Percentiles rank a stretch among this genome's conserved stretches.
Conservation (phyloP, 2,888 invertebrate species). For the Euplagia quadripunctaria region DNA sequence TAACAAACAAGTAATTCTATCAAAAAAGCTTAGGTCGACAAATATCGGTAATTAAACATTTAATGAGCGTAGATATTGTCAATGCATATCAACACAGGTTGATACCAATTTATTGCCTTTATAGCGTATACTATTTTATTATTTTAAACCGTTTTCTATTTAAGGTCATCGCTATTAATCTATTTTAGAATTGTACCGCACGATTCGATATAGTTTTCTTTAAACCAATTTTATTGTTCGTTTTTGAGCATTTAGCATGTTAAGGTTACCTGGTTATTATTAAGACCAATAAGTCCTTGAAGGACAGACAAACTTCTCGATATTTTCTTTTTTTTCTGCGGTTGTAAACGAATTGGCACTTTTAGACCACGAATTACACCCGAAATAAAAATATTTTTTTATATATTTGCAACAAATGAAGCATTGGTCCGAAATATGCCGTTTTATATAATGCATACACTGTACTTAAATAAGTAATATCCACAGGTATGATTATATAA, state of each 20-base stretch:
- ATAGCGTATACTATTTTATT: slow-evolving; percentile 35
- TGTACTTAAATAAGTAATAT: too few species aligned
- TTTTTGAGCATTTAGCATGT: neutral
- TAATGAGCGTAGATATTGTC: slow-evolving; percentile 44
- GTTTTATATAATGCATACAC: too few species aligned
- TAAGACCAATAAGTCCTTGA: neutral
- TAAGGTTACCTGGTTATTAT: slow-evolving; percentile 4
- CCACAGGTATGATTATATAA: too few species aligned
- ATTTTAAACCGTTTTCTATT: slow-evolving; percentile 29
- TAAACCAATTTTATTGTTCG: neutral
- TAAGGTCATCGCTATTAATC: slow-evolving; percentile 31
- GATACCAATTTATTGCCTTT: slow-evolving; percentile 33
- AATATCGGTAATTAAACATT: slow-evolving; percentile 34
- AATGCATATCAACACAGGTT: slow-evolving; percentile 29
- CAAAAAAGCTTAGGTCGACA: too few species aligned
- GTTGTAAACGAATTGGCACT: neutral
- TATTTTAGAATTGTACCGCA: slow-evolving; percentile 5
- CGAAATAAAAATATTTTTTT: neutral
- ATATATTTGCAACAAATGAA: neutral
- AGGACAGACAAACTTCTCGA: neutral
- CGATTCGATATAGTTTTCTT: neutral
- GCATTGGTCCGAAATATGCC: too few species aligned
- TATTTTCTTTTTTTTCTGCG: neutral
- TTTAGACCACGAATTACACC: neutral
- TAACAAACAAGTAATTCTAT: too few species aligned